A percentile compares a stretch with the other conserved stretches of the same genome.
phyloP scores from a whole-genome alignment of 2,888 invertebrate genomes.

The Onthophagus sagittarius region DNA sequence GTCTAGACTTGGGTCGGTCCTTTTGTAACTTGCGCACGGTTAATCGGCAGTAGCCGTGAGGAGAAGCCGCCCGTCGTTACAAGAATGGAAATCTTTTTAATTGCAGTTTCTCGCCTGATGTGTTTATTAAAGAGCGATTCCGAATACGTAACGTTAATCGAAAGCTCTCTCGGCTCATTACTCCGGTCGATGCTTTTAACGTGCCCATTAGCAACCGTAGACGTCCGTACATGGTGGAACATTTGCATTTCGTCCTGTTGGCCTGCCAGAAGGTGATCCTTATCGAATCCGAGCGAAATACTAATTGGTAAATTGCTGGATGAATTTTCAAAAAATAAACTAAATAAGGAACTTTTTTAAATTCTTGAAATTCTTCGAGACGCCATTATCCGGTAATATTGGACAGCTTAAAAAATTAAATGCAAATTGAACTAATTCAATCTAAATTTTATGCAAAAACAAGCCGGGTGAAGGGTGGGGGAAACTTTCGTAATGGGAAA shows the following conservation, averaged over 20 bases:
- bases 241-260: neutral
- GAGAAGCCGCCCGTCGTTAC: neutral
- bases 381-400: no score
- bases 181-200: conserved; percentile 8
- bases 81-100: conserved; percentile 12
- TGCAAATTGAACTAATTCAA: conserved; percentile 32
- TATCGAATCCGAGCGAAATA: neutral
- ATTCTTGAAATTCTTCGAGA: neutral
- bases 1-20: neutral
- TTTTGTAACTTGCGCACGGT: neutral
- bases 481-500: neutral
- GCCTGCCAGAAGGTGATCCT: neutral
- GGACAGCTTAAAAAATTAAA: conserved; percentile 26
- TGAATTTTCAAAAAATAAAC: neutral
- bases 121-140: conserved; percentile 11
- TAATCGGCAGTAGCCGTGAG: neutral
- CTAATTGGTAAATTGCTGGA: neutral
- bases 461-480: neutral
- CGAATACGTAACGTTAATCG: conserved; percentile 10
- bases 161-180: conserved; percentile 6
- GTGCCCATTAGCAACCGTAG: conserved; percentile 2
- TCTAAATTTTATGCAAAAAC: conserved; percentile 33
- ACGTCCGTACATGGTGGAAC: neutral
- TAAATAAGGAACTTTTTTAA: neutral
- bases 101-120: conserved; percentile 10